Conservation (phyloP, 1,140 invertebrate genomes). For the Euwallacea similis region DNA sequence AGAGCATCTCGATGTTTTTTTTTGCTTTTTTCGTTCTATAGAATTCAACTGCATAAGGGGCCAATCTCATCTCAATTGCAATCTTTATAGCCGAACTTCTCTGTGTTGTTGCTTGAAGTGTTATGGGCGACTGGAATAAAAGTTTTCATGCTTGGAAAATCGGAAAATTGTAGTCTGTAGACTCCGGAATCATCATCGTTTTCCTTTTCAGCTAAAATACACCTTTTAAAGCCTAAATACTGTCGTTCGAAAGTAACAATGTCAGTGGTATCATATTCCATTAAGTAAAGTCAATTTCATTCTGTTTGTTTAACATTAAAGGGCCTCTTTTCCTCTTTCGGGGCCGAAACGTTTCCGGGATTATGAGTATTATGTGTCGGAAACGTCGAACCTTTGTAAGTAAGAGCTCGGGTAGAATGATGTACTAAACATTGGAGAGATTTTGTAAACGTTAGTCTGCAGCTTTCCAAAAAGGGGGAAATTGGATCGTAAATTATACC, state of each 20-base stretch:
- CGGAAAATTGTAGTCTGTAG: conserved; percentile 10
- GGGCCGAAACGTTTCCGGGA: not conserved
- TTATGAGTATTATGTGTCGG: not conserved
- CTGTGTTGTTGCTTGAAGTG: conserved; percentile 19
- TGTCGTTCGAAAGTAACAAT: too few species aligned
- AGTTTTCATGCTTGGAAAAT: conserved; percentile 21
- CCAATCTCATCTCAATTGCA: conserved; percentile 17
- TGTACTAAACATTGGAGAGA: conserved; percentile 9
- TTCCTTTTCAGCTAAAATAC: not conserved
- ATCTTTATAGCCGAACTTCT: conserved; percentile 21
- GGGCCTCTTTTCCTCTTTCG: not conserved
- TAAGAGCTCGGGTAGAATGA: not conserved
- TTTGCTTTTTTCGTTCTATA: conserved; percentile 22
- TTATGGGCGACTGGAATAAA: conserved; percentile 13
- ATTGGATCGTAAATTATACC: conserved; percentile 5
- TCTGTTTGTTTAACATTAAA: not conserved
- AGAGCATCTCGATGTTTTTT: conserved; percentile 10
- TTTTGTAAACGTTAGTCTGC: not conserved
- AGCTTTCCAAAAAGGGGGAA: not conserved
- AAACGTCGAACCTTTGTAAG: conserved; percentile 2
- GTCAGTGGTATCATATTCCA: too few species aligned
- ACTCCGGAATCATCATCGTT: not conserved
- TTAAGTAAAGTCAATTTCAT: not conserved
- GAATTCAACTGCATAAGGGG: conserved; percentile 23
- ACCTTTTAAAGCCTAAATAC: too few species aligned